Evolutionary conservation across 1,140 invertebrate species (phyloP), one percentile per base, ranked within the genome.

Genomic region (Rhopalosiphum padi): DNA sequence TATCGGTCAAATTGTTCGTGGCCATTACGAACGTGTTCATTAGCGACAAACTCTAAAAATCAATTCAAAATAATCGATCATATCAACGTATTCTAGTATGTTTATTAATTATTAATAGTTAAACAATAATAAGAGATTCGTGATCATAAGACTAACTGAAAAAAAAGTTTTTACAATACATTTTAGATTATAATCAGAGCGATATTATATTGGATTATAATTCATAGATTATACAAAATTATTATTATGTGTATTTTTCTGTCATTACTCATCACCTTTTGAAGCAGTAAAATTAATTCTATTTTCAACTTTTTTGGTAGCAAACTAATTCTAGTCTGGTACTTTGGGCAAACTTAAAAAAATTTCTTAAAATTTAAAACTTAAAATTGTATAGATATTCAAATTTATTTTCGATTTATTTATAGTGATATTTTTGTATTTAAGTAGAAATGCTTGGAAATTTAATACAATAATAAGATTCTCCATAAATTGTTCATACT

Each of bases 21-120:
- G 96, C 96, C 94, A 98, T 96, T 4, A 97, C 95, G 23, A 98
- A 95, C 94, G 96, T 96, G 94, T 97, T 96, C 53, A 98, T 95
- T 94, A 96, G 95, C 94, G 96, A 96, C 94, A 97, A 96, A 94
- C 96, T 97, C 96, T 97, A 83, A 41, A 89, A 89, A 89, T 37
- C 7, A 51, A 51, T 88, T 48, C 2, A 35, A 88, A 51, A 35
- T 2, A 87, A 87, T 15, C 43, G 30, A 48, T 87, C 46, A 48
- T 37, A 23, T 30, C 25, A 30, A 68, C n/a, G 30, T 15, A 68
- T 68, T 11, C 60, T 25, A 25, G 11, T 60, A 30, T 60, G 55
- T 60, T 11, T 15, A 68, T 15, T 30, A n/a, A n/a, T 68, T 51
- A 51, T 51, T 2, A 51, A 51, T 51, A 51, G 48, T 51, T 18